phyloP scores from a whole-genome alignment of 2,113 vertebrate genomes.

The Brevimyrus niger region DNA sequence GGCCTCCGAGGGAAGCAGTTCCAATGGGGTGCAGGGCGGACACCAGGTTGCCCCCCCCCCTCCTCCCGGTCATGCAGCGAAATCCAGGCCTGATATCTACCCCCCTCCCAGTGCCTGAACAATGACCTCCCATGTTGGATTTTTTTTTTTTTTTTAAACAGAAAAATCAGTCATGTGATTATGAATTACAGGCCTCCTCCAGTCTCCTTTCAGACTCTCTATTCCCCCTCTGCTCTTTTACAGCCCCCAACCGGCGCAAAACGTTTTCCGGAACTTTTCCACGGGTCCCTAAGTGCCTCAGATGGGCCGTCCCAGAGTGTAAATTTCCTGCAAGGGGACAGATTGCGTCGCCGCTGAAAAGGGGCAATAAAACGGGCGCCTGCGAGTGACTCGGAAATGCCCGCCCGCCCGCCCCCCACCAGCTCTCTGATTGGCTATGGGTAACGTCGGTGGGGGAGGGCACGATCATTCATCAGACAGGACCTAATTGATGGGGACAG shows the following conservation, averaged over 20 bases:
- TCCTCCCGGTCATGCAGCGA: not conserved
- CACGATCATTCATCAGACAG: conserved; percentile 28
- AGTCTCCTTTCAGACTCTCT: not conserved
- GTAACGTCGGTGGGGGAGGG: not conserved
- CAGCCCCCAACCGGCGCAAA: not conserved
- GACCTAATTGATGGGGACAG: conserved; percentile 57
- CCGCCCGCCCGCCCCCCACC: not conserved
- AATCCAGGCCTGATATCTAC: not conserved
- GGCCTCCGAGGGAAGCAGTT: too few species aligned
- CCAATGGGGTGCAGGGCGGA: too few species aligned
- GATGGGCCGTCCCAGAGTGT: not conserved
- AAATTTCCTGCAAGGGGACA: not conserved
- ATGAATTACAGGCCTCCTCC: not conserved
- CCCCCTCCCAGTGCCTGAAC: not conserved
- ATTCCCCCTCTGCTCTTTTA: not conserved
- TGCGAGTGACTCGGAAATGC: not conserved
- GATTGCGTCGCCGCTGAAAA: not conserved
- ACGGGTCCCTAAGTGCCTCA: not conserved
- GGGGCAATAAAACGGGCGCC: not conserved
- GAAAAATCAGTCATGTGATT: not conserved
- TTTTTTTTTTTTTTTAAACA: not conserved
- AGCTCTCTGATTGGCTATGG: conserved; percentile 17
- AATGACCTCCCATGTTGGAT: not conserved
- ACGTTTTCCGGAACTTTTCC: not conserved
- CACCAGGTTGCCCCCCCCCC: not conserved